These are phyloP conservation scores for Gallinago stenura DNA, from an alignment of 2,797 vertebrate genomes.

Conservation along the genomic window DNA sequence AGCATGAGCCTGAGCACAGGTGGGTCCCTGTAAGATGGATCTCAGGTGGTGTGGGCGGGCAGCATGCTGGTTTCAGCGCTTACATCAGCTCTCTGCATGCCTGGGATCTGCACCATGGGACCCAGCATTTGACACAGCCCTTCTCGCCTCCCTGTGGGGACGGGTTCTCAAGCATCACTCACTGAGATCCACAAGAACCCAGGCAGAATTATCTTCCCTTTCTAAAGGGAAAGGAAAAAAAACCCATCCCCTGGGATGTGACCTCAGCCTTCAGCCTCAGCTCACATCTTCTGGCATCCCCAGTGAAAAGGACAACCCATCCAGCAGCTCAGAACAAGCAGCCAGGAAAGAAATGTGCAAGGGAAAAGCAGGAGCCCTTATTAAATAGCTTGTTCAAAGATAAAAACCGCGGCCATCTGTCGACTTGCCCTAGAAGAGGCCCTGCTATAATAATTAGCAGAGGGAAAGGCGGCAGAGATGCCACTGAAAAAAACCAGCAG, in stretches of 20 bases:
- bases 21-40: accelerated
- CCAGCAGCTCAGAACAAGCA: background rate
- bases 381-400: slow-evolving; percentile 61
- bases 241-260: background rate
- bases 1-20: background rate
- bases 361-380: slow-evolving; percentile 5
- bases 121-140: background rate
- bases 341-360: slow-evolving; percentile 35
- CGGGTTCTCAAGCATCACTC: background rate
- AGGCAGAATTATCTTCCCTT: background rate
- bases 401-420: slow-evolving; percentile 61
- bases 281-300: background rate
- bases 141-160: background rate
- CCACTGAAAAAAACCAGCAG: background rate
- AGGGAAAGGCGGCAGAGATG: slow-evolving; percentile 8
- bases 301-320: slow-evolving; percentile 12
- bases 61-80: background rate
- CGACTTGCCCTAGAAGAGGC: background rate
- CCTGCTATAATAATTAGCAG: slow-evolving; percentile 22
- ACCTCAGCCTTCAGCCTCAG: background rate
- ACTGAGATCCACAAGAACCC: background rate
- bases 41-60: background rate
- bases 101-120: background rate
- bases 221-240: background rate
- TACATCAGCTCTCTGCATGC: accelerated